These are phyloP conservation scores for Beris chalybata DNA, from an alignment of 2,888 invertebrate species.

Conservation along the genomic window DNA sequence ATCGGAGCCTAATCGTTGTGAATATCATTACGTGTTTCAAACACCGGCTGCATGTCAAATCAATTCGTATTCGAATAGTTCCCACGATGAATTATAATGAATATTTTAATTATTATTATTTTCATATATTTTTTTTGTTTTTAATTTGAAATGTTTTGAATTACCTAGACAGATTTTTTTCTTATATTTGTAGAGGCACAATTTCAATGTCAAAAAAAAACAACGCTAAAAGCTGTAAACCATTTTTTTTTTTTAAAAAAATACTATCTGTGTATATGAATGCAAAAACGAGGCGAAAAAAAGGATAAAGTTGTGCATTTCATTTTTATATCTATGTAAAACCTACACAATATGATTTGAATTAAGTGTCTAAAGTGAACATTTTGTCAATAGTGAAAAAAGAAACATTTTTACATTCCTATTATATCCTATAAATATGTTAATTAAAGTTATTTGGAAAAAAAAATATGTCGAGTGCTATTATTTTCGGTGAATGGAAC, in stretches of 20 bases:
- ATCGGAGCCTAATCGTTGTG: no score
- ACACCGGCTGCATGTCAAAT: constrained; percentile 86
- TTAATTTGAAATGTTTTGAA: neutral
- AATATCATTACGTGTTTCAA: constrained; percentile 84
- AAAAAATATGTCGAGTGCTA: no score
- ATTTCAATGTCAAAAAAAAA: no score
- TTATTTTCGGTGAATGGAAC: no score
- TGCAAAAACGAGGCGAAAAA: neutral
- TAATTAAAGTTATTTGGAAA: no score
- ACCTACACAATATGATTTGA: no score
- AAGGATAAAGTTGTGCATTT: constrained; percentile 9
- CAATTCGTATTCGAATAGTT: constrained; percentile 32
- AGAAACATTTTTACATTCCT: constrained; percentile 27
- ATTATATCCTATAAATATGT: constrained; percentile 13
- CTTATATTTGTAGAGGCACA: constrained; percentile 1
- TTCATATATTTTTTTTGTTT: constrained; percentile 9
- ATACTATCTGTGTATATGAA: constrained; percentile 1
- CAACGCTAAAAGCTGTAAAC: no score
- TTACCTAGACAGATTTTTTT: constrained; percentile 4
- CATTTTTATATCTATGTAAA: no score
- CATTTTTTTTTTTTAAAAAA: no score
- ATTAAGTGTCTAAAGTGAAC: no score
- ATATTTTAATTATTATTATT: constrained; percentile 1
- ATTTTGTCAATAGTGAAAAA: constrained; percentile 17
- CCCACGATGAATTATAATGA: constrained; percentile 39